A percentile compares a stretch with the other conserved stretches of the same genome.
phyloP scores from a whole-genome alignment of 2,113 vertebrate species.

The Ondatra zibethicus region DNA sequence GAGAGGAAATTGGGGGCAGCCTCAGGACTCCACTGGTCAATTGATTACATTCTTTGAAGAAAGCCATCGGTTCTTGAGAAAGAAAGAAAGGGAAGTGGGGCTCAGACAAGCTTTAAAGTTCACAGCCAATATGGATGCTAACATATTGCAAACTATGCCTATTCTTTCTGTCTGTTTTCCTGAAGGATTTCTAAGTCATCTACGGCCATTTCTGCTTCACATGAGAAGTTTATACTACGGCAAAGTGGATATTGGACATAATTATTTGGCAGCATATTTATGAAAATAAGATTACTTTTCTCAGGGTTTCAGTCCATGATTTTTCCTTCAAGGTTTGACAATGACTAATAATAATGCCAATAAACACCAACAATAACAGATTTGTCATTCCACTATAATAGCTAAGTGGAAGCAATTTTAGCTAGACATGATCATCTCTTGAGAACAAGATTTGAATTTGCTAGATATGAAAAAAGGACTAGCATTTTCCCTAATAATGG shows the following conservation, averaged over 20 bases:
- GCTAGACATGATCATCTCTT: slow-evolving; percentile 70
- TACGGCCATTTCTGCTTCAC: slow-evolving; percentile 74
- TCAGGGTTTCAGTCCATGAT: slow-evolving; percentile 66
- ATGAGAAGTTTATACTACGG: slow-evolving; percentile 80
- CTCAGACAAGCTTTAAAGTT: slow-evolving; percentile 74
- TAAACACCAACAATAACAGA: slow-evolving; percentile 69
- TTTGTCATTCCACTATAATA: slow-evolving; percentile 69
- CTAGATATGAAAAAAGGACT: slow-evolving; percentile 70
- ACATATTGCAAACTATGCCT: slow-evolving; percentile 74
- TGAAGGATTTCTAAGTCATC: slow-evolving; percentile 81
- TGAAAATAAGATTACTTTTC: slow-evolving; percentile 79
- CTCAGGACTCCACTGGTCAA: slow-evolving; percentile 69
- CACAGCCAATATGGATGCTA: slow-evolving; percentile 74
- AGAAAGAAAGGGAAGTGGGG: neutral
- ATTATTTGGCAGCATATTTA: slow-evolving; percentile 81
- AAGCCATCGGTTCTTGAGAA: slow-evolving; percentile 3
- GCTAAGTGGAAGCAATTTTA: slow-evolving; percentile 79
- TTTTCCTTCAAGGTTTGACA: slow-evolving; percentile 79
- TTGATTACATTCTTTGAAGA: slow-evolving; percentile 69
- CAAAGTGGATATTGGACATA: slow-evolving; percentile 77
- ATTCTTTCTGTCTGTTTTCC: slow-evolving; percentile 81
- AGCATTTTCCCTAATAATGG: slow-evolving; percentile 73
- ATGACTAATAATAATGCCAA: slow-evolving; percentile 75
- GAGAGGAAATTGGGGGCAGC: slow-evolving; percentile 58
- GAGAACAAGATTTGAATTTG: slow-evolving; percentile 75